Evolutionary conservation across 2,113 vertebrate genomes (phyloP).

Genomic region (Nansenia antarctica): DNA sequence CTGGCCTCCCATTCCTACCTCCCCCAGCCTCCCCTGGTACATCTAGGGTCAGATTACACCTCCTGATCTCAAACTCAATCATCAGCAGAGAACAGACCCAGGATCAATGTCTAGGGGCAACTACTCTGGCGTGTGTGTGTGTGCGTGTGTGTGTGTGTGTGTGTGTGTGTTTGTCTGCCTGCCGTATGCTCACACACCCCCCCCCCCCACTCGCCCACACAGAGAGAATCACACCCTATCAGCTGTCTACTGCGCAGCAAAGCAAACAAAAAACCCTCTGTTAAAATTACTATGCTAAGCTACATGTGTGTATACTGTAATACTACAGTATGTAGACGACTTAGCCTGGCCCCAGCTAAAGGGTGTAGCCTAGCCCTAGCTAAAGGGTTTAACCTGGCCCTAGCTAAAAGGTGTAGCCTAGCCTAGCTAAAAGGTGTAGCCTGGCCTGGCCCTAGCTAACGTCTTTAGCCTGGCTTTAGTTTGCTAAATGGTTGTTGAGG

Average conservation of each 20-base stretch:
- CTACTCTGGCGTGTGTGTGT: too few species aligned
- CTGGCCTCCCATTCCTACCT: too few species aligned
- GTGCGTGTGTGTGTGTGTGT: too few species aligned
- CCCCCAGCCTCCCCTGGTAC: too few species aligned
- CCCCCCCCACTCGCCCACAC: not conserved
- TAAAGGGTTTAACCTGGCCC: not conserved
- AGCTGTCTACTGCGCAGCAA: not conserved
- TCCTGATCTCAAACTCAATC: too few species aligned
- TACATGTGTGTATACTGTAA: not conserved
- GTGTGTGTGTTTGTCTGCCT: not conserved
- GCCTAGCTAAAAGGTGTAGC: not conserved
- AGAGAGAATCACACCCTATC: constrained; percentile 23
- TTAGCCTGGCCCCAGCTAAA: not conserved
- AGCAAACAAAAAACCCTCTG: not conserved
- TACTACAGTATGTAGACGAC: not conserved
- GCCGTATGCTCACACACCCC: not conserved
- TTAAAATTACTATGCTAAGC: not conserved
- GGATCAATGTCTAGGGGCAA: too few species aligned
- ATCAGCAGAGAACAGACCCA: too few species aligned
- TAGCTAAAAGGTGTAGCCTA: not conserved
- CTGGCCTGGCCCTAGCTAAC: too few species aligned
- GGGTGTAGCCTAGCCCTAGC: not conserved
- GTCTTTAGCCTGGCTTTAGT: too few species aligned
- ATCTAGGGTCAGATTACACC: too few species aligned
- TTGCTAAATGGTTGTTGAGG: too few species aligned